Base-by-base conservation (phyloP, 2,888 invertebrate genomes). In the Ochlodes sylvanus region DNA sequence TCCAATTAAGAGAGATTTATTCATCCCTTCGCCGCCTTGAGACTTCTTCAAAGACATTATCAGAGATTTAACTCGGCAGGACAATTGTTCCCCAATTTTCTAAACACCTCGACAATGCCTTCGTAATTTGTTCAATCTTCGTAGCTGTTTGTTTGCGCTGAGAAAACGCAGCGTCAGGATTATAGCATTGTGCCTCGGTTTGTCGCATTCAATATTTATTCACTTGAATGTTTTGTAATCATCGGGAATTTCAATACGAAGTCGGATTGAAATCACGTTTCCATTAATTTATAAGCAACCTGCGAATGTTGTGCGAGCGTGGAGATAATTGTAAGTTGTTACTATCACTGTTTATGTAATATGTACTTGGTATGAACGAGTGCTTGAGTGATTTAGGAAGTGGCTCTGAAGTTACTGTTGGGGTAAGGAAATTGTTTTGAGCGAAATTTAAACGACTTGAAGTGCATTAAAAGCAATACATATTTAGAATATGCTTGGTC, bases 1-100 rank as follows among this genome's bases (percentile, higher is more conserved):
- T 82, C 89, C 91, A 91, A 92, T 92, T 92, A 92, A 87, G 83
- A 80, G 84, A 88, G 89, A 90, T 90, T 92, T 91, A 91, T 91
- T 88, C 86, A 87, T 88, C 84, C 84, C 84, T 80, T 83, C 80
- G 77, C 79, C 81, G 83, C 84, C 84, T 83, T 85, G 82, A 82
- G 81, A 85, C 82, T 86, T 81, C 85, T 85, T 81, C 79, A 82
- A 85, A 88, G 87, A 86, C 87, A 87, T 89, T 89, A 89, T 90
- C 88, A 87, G 84, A 88, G 87, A 87, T 87, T 90, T 88, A 87
- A 89, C 86, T 87, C 84, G 83, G 82, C 83, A 85, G 84, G 85
- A 87, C 86, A 87, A 89, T 90, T 91, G 90, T 90, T 85, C 87
- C 86, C 86, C 87, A 88, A 91, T 90, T 90, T 90, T 89, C 88